These are phyloP conservation scores for Procapra przewalskii DNA, from an alignment of 2,113 vertebrate genomes.

Conservation along the genomic window DNA sequence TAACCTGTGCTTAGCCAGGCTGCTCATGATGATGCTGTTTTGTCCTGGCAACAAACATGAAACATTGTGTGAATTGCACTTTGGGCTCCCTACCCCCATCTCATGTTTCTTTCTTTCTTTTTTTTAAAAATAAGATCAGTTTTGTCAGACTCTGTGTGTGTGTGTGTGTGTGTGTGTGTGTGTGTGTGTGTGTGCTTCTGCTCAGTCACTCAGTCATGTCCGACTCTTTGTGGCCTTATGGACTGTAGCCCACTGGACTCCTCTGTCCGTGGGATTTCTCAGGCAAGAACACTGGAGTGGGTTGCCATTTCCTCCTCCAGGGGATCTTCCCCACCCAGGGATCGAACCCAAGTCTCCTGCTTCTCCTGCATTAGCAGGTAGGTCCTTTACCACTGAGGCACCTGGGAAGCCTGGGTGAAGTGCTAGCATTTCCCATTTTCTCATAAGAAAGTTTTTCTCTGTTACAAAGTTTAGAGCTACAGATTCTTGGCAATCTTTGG, in stretches of 20 bases:
- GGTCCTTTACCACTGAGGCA: background rate
- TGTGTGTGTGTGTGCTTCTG: too few relatives aligned
- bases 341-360: background rate
- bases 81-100: background rate
- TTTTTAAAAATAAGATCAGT: background rate
- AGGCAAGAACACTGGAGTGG: background rate
- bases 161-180: background rate
- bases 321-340: background rate
- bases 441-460: background rate
- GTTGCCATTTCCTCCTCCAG: background rate
- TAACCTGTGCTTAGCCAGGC: slow-evolving; percentile 72
- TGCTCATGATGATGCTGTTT: slow-evolving; percentile 45
- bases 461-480: background rate
- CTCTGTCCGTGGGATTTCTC: background rate
- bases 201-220: background rate
- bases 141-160: background rate
- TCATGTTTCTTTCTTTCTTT: background rate
- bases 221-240: background rate
- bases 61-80: background rate
- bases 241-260: background rate
- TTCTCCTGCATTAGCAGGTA: background rate
- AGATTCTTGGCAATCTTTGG: background rate
- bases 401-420: background rate
- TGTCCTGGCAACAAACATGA: slow-evolving; percentile 59
- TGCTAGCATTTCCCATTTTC: background rate